Percentiles rank a stretch among this genome's conserved stretches.
These are phyloP conservation scores for Sympetrum striolatum DNA, from an alignment of 2,888 invertebrate species.

Conservation along the genomic window DNA sequence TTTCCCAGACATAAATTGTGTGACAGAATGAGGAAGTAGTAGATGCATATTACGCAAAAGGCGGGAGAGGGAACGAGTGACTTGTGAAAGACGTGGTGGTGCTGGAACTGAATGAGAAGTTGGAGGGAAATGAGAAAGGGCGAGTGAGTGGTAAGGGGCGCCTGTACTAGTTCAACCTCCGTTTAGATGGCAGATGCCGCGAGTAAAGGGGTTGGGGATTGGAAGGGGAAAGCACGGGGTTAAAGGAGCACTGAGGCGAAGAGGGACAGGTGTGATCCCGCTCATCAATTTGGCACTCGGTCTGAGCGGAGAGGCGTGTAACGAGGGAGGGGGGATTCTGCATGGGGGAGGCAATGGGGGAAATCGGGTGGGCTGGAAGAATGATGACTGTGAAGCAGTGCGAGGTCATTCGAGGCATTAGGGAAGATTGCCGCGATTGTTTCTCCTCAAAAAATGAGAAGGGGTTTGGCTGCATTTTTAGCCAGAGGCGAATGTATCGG, in stretches of 20 bases:
- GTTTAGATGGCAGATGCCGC: slow-evolving; percentile 16
- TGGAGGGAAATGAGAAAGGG: neutral
- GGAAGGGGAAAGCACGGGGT: neutral
- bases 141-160: too few species aligned
- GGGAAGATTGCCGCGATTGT: neutral
- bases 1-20: too few species aligned
- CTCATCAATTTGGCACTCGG: slow-evolving; percentile 33
- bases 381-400: neutral
- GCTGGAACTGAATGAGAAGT: neutral
- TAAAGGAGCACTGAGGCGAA: neutral
- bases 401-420: neutral
- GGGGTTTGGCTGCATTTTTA: neutral
- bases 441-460: neutral
- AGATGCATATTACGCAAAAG: neutral
- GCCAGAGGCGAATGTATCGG: neutral
- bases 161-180: neutral
- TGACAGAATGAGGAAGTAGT: neutral
- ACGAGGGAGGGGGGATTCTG: neutral
- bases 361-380: neutral
- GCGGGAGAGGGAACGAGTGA: neutral
- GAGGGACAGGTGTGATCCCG: slow-evolving; percentile 17
- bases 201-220: neutral
- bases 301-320: neutral
- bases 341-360: neutral
- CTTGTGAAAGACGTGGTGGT: neutral